These are phyloP conservation scores for Conops quadrifasciatus DNA, from an alignment of 2,888 invertebrate genomes.

Conservation along the genomic window DNA sequence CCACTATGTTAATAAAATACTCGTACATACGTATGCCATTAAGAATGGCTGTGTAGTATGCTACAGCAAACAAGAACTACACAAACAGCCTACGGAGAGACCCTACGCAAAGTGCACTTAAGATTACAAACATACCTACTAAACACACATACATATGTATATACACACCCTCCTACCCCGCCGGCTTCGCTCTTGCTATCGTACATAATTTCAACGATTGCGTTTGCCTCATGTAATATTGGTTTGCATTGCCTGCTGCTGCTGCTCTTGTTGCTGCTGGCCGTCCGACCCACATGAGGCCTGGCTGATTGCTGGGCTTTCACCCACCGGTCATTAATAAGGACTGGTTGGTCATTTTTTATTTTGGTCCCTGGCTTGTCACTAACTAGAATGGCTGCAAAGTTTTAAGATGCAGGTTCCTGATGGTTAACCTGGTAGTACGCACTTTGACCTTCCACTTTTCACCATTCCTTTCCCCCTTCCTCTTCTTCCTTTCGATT, in stretches of 20 bases:
- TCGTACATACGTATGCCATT: background rate
- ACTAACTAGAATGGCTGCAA: too few relatives aligned
- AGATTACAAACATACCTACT: background rate
- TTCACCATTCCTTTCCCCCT: background rate
- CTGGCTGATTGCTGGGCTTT: background rate
- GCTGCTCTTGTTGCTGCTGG: background rate
- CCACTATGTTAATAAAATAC: background rate
- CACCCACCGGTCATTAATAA: background rate
- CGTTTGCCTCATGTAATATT: background rate
- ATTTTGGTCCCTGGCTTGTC: too few relatives aligned
- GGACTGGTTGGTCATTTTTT: background rate
- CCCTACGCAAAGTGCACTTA: conserved; percentile 7
- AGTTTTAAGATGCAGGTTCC: too few relatives aligned
- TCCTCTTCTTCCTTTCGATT: background rate
- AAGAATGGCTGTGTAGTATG: background rate
- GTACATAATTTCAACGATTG: conserved; percentile 3
- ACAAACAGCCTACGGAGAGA: background rate
- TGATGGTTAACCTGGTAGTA: background rate
- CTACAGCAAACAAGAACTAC: background rate
- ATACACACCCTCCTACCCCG: background rate
- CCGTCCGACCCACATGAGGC: background rate
- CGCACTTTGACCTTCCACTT: background rate
- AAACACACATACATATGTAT: background rate
- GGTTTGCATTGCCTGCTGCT: background rate
- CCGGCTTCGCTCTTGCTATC: background rate